These are phyloP conservation scores for Bombus haemorrhoidalis DNA, from an alignment of 1,140 invertebrate species.

Conservation along the genomic window DNA sequence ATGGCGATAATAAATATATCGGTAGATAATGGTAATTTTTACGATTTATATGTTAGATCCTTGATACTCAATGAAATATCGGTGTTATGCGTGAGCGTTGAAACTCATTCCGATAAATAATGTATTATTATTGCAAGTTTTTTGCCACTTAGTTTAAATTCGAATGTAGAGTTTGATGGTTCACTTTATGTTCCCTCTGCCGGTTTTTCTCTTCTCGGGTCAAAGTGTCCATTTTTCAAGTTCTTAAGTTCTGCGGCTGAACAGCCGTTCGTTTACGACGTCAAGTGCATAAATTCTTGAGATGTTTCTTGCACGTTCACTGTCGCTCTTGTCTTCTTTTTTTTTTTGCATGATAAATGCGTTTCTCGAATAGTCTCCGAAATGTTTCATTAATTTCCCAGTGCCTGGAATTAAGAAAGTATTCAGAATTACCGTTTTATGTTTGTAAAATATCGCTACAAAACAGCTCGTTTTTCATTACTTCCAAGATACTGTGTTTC, in stretches of 20 bases:
- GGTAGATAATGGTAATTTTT: not conserved
- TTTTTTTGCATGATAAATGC: constrained; percentile 4
- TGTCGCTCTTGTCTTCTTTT: not conserved
- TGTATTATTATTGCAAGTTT: not conserved
- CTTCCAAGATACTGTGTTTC: too few relatives aligned
- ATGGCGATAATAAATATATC: not conserved
- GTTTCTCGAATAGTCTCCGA: not conserved
- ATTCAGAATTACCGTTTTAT: not conserved
- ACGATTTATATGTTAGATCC: not conserved
- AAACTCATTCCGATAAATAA: not conserved
- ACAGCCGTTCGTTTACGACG: not conserved
- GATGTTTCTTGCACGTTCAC: constrained; percentile 1
- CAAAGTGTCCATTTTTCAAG: constrained; percentile 1
- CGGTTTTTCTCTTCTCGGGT: not conserved
- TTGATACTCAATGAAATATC: not conserved
- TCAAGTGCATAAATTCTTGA: constrained; percentile 8
- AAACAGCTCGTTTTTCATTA: not conserved
- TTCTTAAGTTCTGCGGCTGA: not conserved
- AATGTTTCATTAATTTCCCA: constrained; percentile 14
- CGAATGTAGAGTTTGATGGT: not conserved
- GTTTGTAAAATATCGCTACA: not conserved
- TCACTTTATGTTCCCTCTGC: not conserved
- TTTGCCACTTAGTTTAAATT: not conserved
- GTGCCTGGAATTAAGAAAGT: constrained; percentile 1
- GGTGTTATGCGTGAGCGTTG: not conserved